Base-by-base conservation (phyloP, 64 coral and sea anemone genomes). In the Cladopsammia gracilis region DNA sequence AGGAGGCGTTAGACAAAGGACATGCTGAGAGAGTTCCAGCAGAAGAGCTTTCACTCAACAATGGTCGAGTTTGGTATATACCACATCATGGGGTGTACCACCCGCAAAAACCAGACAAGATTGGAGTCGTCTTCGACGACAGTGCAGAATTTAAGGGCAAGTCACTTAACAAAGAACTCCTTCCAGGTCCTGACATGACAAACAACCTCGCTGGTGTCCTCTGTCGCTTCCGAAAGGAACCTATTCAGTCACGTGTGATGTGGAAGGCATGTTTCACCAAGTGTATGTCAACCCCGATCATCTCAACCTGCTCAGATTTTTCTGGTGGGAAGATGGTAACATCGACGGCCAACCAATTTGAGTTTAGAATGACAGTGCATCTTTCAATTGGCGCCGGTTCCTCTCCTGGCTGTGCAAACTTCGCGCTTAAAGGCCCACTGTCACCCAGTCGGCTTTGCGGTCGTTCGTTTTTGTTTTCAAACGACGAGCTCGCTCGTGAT, bases 191-290 rank as follows among this genome's bases (percentile, higher is more conserved):
- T 12, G 84, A 87, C 46, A 10, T 88, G 25, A 88, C 86, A 0
- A 88, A 88, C 86, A 88, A 56, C 25, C 54, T 88, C 1, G 73
- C 67, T 25, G 86, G 86, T 8, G 86, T 88, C 45, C 86, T 88
- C 53, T 75, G 67, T n/a, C 86, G 86, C 23, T 88, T 88, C 12
- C 12, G 84, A 9, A 71, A 87, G 51, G 84, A 87, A n/a, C 10
- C 34, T 11, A 26, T 60, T 3, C 84, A 3, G 10, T 87, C 13
- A 87, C 48, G 26, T 70, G 64, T 15, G 81, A 52, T 7, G 49
- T 87, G 10, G 84, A 87, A 52, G 84, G 84, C 7, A 87, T 87
- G 84, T 87, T 87, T 16, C 64, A 60, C 4, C 84, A 88, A 25
- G 84, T 87, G 42, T 70, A 65, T 7, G 58, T 62, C 13, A 13